A percentile compares a stretch with the other conserved stretches of the same genome.
Evolutionary conservation across 2,888 invertebrate genomes (phyloP).

Genomic region (Incurvaria masculella): DNA sequence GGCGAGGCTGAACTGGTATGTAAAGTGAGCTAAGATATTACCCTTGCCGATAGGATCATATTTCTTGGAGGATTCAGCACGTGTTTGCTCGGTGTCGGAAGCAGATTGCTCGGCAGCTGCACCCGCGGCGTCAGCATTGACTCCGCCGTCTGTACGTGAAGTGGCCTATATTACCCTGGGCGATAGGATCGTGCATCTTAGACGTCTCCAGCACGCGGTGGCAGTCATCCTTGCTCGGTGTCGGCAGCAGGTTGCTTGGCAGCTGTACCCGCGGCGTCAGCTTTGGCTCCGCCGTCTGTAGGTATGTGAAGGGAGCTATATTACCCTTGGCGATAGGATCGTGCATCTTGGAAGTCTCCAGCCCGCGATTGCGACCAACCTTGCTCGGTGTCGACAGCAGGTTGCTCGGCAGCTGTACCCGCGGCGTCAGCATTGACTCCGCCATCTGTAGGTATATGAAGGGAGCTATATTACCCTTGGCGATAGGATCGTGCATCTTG

Average conservation of each 20-base stretch:
- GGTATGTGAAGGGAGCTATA: too few relatives aligned
- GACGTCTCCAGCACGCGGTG: neutral
- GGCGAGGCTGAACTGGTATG: too few relatives aligned
- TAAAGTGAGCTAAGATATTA: too few relatives aligned
- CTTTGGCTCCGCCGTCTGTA: slow-evolving; percentile 39
- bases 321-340: too few relatives aligned
- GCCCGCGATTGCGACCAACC: neutral
- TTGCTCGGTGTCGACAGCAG: neutral
- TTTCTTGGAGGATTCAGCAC: too few relatives aligned
- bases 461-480: too few relatives aligned
- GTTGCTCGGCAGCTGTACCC: slow-evolving; percentile 30
- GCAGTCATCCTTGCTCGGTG: neutral
- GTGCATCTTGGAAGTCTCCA: neutral
- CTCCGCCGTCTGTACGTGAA: slow-evolving; percentile 38
- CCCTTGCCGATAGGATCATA: too few relatives aligned
- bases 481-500: slow-evolving; percentile 9
- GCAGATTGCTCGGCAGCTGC: slow-evolving; percentile 27
- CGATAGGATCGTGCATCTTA: slow-evolving; percentile 14
- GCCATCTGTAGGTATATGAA: too few relatives aligned
- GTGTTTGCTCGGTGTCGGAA: too few relatives aligned
- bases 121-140: slow-evolving; percentile 40
- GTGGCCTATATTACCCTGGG: too few relatives aligned
- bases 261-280: slow-evolving; percentile 34
- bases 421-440: slow-evolving; percentile 36
- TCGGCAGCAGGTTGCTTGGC: slow-evolving; percentile 22